Evolutionary conservation across 2,797 vertebrate species (phyloP).

Genomic region (Galagoides demidoff): DNA sequence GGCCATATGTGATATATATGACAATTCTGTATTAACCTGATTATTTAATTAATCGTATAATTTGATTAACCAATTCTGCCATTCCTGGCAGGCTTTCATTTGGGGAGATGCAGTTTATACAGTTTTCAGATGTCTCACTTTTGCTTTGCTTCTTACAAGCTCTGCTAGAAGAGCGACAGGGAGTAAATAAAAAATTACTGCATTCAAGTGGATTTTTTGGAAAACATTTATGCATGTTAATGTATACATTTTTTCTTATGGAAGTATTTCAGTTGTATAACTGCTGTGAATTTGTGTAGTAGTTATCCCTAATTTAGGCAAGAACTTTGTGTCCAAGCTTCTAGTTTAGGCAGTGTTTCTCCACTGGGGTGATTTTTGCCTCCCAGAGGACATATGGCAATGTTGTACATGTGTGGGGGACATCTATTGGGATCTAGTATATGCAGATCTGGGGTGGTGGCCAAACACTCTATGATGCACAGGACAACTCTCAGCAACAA

Average conservation of each 20-base stretch:
- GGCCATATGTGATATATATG: neutral
- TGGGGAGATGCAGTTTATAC: neutral
- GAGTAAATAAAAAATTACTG: neutral
- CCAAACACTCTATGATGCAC: neutral
- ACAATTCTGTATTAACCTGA: neutral
- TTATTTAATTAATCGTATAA: constrained; percentile 17
- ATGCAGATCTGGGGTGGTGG: neutral
- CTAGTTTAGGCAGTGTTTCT: neutral
- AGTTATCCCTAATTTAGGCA: neutral
- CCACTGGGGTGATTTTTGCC: neutral
- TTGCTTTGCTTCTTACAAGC: constrained; percentile 3
- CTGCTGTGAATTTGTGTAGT: neutral
- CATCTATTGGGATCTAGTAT: neutral
- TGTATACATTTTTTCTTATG: neutral
- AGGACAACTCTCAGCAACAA: neutral
- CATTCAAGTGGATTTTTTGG: neutral
- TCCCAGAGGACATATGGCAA: neutral
- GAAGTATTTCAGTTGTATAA: constrained; percentile 12
- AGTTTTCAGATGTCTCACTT: neutral
- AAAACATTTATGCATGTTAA: neutral
- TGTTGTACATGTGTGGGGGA: neutral
- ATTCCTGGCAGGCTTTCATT: neutral
- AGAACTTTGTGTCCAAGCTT: constrained; percentile 18
- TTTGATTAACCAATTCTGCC: neutral
- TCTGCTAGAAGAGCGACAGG: neutral